A percentile compares a stretch with the other conserved stretches of the same genome.
Conservation (phyloP, 2,113 vertebrate species). For the Prunella himalayana region DNA sequence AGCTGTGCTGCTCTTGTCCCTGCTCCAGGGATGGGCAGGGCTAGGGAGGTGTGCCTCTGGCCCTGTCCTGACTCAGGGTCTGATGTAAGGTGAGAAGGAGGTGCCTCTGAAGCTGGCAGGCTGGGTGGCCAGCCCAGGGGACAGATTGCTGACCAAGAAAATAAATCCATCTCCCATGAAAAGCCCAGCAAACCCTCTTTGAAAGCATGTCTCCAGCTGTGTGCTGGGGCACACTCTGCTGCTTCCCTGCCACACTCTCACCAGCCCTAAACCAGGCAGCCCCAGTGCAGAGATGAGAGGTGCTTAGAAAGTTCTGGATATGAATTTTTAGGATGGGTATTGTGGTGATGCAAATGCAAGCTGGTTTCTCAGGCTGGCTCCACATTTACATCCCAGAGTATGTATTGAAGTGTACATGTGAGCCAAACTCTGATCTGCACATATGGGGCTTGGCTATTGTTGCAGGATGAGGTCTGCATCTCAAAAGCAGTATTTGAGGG, state of each 20-base stretch:
- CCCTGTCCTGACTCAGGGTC: not conserved
- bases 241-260: not conserved
- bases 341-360: not conserved
- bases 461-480: not conserved
- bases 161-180: not conserved
- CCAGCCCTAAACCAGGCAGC: not conserved
- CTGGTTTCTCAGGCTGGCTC: not conserved
- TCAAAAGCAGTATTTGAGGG: not conserved
- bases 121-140: not conserved
- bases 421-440: not conserved
- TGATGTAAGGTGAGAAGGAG: not conserved
- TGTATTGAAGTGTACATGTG: fast-evolving
- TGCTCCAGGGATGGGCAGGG: not conserved
- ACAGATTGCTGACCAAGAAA: not conserved
- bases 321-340: not conserved
- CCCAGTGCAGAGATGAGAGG: not conserved
- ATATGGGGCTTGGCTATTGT: not conserved
- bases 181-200: not conserved
- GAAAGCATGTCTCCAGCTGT: not conserved
- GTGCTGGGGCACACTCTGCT: not conserved
- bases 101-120: not conserved
- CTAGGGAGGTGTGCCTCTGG: not conserved
- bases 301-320: not conserved
- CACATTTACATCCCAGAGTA: not conserved
- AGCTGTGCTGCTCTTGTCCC: not conserved